Conservation (phyloP, 2,888 invertebrate genomes). For the Meandrusa payeni region DNA sequence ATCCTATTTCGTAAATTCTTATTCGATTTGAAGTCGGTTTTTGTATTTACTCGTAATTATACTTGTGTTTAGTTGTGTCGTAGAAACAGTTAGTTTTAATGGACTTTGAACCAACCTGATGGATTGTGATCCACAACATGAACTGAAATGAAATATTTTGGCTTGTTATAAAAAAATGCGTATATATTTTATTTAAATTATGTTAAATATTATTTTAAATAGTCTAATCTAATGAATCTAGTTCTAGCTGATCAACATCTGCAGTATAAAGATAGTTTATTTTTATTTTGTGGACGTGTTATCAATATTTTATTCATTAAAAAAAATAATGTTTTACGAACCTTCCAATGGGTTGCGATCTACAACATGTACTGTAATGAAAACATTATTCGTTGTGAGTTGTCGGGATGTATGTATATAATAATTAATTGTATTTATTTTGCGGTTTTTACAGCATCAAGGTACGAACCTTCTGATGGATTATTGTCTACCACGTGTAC, state of each 20-base stretch:
- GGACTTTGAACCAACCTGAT: conserved; percentile 17
- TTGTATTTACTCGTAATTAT: too few relatives aligned
- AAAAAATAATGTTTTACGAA: too few relatives aligned
- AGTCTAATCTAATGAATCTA: too few relatives aligned
- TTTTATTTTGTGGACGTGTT: too few relatives aligned
- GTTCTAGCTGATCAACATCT: too few relatives aligned
- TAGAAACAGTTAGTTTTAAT: too few relatives aligned
- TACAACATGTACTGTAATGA: conserved; percentile 25
- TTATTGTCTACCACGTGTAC: conserved; percentile 23
- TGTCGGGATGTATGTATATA: neutral
- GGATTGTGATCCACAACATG: conserved; percentile 16
- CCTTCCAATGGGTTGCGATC: conserved; percentile 18
- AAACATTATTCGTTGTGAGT: neutral
- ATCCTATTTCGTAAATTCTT: too few relatives aligned
- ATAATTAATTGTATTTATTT: neutral
- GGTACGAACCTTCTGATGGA: conserved; percentile 11
- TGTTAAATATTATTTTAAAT: neutral
- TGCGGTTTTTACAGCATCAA: too few relatives aligned
- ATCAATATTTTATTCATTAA: too few relatives aligned
- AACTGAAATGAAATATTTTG: conserved; percentile 14
- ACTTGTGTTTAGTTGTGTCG: too few relatives aligned
- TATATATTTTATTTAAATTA: neutral
- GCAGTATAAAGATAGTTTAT: too few relatives aligned
- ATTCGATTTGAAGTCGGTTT: too few relatives aligned
- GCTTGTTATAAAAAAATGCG: neutral